Percentiles rank a stretch among this genome's conserved stretches.
Conservation (phyloP, 2,888 invertebrate genomes). For the Petrophora chlorosata region DNA sequence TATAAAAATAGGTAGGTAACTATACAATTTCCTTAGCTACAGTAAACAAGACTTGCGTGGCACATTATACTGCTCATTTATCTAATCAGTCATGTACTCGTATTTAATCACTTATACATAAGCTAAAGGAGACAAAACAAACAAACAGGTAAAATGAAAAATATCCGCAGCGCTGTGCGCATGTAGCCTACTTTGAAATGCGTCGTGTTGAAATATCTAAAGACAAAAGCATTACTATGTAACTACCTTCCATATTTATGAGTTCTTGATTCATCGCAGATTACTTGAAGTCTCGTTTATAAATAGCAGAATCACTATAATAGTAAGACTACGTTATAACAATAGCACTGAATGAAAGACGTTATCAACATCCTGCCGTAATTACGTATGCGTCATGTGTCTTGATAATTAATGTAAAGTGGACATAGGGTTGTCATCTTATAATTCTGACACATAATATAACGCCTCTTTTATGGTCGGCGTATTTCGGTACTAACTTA, state of each 20-base stretch:
- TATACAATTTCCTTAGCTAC: neutral
- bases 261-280: conserved; percentile 37
- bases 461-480: neutral
- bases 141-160: neutral
- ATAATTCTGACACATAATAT: conserved; percentile 1
- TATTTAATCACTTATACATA: too few species aligned
- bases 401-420: conserved; percentile 34
- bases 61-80: conserved; percentile 17
- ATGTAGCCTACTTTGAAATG: conserved; percentile 12
- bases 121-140: too few species aligned
- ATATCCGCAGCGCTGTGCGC: conserved; percentile 10
- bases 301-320: conserved; percentile 52
- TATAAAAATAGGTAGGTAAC: too few species aligned
- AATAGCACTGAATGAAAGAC: conserved; percentile 63
- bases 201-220: conserved; percentile 10
- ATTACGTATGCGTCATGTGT: conserved; percentile 60
- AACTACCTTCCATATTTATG: conserved; percentile 36
- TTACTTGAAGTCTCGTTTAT: conserved; percentile 46
- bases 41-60: conserved; percentile 3
- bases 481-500: too few species aligned
- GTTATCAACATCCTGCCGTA: conserved; percentile 73
- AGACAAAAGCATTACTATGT: conserved; percentile 21
- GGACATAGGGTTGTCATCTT: conserved; percentile 13
- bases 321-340: conserved; percentile 46
- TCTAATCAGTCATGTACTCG: conserved; percentile 32